A percentile compares a stretch with the other conserved stretches of the same genome.
phyloP scores from a whole-genome alignment of 2,888 invertebrate species.

The Bruchidius siliquastri region DNA sequence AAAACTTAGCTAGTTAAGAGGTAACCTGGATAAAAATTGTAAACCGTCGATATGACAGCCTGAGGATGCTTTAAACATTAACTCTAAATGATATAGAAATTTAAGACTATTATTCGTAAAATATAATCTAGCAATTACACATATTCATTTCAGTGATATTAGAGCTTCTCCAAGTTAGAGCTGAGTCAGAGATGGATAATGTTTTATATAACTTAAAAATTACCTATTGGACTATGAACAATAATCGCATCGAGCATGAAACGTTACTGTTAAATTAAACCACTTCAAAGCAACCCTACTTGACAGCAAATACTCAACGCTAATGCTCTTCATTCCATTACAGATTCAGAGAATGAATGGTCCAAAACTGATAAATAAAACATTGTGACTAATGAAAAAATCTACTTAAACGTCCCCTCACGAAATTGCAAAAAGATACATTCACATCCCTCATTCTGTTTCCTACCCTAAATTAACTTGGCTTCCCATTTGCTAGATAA shows the following conservation, averaged over 20 bases:
- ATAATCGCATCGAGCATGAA: too few relatives aligned
- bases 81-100: too few relatives aligned
- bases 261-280: neutral
- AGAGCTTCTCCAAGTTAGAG: too few relatives aligned
- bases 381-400: neutral
- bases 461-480: neutral
- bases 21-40: too few relatives aligned
- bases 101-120: too few relatives aligned
- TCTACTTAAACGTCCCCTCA: neutral
- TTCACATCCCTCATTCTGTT: neutral
- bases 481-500: neutral
- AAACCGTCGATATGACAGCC: too few relatives aligned
- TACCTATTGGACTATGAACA: neutral
- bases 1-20: too few relatives aligned
- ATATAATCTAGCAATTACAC: too few relatives aligned
- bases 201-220: too few relatives aligned
- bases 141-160: too few relatives aligned
- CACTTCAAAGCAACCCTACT: neutral
- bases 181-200: too few relatives aligned
- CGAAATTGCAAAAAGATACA: neutral
- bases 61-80: too few relatives aligned
- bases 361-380: neutral
- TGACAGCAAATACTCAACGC: neutral
- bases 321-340: neutral
- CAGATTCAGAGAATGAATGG: neutral